Conservation (phyloP, 2,888 invertebrate genomes). For the Carabus problematicus region DNA sequence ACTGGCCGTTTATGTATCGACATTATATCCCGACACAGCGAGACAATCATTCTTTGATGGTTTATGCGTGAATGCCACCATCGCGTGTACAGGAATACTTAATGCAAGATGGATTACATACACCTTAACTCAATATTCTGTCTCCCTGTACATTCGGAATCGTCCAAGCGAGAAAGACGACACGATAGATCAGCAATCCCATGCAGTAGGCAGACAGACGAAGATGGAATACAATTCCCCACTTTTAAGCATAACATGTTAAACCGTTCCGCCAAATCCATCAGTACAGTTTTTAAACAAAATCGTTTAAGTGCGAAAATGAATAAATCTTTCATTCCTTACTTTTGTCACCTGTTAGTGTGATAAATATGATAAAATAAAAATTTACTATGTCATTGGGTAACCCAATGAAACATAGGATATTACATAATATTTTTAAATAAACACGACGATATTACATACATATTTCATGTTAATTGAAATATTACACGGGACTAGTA, state of each 20-base stretch:
- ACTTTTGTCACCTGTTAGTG: no score
- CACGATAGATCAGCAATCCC: slow-evolving; percentile 14
- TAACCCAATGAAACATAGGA: no score
- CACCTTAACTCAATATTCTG: slow-evolving; percentile 39
- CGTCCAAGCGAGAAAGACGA: slow-evolving; percentile 34
- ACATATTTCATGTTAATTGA: background rate
- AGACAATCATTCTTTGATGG: slow-evolving; percentile 22
- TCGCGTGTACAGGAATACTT: slow-evolving; percentile 37
- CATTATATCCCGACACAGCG: background rate
- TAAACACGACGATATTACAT: no score
- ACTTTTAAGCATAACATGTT: slow-evolving; percentile 18
- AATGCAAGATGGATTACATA: slow-evolving; percentile 40
- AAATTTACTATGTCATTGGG: no score
- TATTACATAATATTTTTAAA: no score
- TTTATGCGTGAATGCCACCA: slow-evolving; percentile 28
- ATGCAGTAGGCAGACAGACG: slow-evolving; percentile 7
- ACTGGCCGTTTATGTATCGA: no score
- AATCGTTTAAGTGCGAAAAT: no score
- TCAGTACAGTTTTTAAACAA: slow-evolving; percentile 4
- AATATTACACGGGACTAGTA: background rate
- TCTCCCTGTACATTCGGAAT: slow-evolving; percentile 19
- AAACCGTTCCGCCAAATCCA: slow-evolving; percentile 38
- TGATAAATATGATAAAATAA: no score
- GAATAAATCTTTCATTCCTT: no score
- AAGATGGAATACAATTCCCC: slow-evolving; percentile 17